Base-by-base conservation (phyloP, 2,113 vertebrate species). In the Oryzias melastigma region DNA sequence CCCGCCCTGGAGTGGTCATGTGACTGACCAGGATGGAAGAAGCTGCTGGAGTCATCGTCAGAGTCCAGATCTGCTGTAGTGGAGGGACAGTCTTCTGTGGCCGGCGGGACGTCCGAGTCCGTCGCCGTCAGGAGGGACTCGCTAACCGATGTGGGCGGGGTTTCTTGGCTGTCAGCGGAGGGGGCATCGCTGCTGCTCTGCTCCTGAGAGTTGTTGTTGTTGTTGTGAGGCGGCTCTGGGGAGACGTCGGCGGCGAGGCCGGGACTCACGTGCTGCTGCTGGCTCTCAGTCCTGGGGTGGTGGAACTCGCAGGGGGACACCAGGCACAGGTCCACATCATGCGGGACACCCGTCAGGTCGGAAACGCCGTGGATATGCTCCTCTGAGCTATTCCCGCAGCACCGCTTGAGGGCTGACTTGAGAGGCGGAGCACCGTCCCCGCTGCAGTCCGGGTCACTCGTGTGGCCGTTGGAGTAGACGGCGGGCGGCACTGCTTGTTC, bases 251-350 rank as follows among this genome's bases (percentile, higher is more conserved):
- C 49, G 8, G 78, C 68, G 0, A 64, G 61, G 0, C 84, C 84
- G 0, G 91, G 87, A 0, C 81, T 91, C 2, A 82, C 47, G 0
- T 86, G 82, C 3, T 71, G 81, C 18, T 80, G 79, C 16, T 66
- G 78, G 58, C 49, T 88, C 44, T 87, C 90, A 1, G 90, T 85
- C 68, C 91, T 94, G 45, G 92, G 91, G 54, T 98, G 96, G 69
- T 95, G 92, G 17, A 98, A 98, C 88, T 98, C 96, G 3, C 96
- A 98, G 0, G 97, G 95, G 0, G 95, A 96, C 52, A 98, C 97
- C 52, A 98, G 81, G 66, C 97, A 98, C 27, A 98, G 87, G 52
- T 98, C 96, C 1, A 98, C 96, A 0, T 96, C 94, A 1, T 97
- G 95, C 0, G 93, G 94, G 15, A 85, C 35, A 4, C 92, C 92